Base-by-base conservation (phyloP, 2,888 invertebrate genomes). In the Leptopterna dolabrata region DNA sequence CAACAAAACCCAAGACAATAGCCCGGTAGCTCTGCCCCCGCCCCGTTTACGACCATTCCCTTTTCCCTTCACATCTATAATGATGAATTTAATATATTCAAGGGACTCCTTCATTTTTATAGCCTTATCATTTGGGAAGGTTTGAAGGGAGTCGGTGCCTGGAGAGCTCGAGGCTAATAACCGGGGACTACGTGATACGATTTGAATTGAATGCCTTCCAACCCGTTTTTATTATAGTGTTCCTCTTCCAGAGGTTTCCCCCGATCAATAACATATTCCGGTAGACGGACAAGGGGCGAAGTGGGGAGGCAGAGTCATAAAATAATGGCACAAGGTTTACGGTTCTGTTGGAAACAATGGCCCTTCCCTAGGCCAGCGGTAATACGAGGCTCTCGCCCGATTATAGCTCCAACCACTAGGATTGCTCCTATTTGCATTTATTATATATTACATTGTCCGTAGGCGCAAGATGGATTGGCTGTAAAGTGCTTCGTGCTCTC, bases 281-380 rank as follows among this genome's bases (percentile, higher is more conserved):
- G 45, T n/a, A 43, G 30, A 51, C 30, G 43, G 78, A 43, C 47
- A 55, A 41, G 55, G 45, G 76, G 51, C 47, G 76, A 24, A 27
- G 63, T 11, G 19, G 19, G 24, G 63, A 24, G 36, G 63, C 27
- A 24, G 30, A 43, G 81, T n/a, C 87, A 87, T 87, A 87, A 87
- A 87, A 87, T 87, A 87, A 87, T 87, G 87, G 87, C 87, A 87
- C 86, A 29, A 51, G 87, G 87, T 87, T 87, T 87, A 87, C 81
- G 87, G 87, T 27, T 81, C 63, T 87, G 29, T 19, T 51, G 70
- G 63, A 87, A 87, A 87, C 87, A 87, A 87, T 87, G 80, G 87
- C 81, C 70, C 27, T 24, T 24, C 41, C n/a, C 43, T 78, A 51
- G 36, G 86, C n/a, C 51, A 41, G 16, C 30, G 87, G 70, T 83